Conservation (phyloP, 2,797 vertebrate genomes). For the Xiphophorus birchmanni region DNA sequence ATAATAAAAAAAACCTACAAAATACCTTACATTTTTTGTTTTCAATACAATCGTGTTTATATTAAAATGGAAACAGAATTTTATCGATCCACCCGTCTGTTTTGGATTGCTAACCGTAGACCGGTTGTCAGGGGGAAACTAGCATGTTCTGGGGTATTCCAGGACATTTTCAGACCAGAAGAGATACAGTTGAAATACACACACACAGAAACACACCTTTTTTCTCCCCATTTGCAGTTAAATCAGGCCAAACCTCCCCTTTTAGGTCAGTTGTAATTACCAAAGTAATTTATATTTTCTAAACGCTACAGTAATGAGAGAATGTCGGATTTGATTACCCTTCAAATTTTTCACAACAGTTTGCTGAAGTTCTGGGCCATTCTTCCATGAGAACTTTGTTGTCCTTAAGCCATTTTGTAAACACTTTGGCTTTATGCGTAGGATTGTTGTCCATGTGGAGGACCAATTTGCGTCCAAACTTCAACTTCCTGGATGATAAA, state of each 20-base stretch:
- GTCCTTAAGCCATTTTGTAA: neutral
- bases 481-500: neutral
- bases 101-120: neutral
- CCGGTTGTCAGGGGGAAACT: neutral
- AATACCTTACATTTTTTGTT: conserved; percentile 53
- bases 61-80: conserved; percentile 35
- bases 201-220: neutral
- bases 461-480: neutral
- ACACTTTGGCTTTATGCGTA: neutral
- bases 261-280: neutral
- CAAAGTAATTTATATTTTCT: neutral
- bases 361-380: too few relatives aligned
- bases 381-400: too few relatives aligned
- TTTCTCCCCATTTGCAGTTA: neutral
- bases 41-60: conserved; percentile 58
- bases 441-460: neutral
- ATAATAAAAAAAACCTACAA: conserved; percentile 58
- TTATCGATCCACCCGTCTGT: neutral
- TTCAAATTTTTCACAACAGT: too few relatives aligned
- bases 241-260: neutral
- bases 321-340: neutral
- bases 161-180: neutral
- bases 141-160: neutral
- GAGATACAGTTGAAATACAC: neutral
- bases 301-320: neutral